Evolutionary conservation across 2,113 vertebrate genomes (phyloP), one percentile per base, ranked within the genome.

Genomic region (Centrocercus urophasianus): DNA sequence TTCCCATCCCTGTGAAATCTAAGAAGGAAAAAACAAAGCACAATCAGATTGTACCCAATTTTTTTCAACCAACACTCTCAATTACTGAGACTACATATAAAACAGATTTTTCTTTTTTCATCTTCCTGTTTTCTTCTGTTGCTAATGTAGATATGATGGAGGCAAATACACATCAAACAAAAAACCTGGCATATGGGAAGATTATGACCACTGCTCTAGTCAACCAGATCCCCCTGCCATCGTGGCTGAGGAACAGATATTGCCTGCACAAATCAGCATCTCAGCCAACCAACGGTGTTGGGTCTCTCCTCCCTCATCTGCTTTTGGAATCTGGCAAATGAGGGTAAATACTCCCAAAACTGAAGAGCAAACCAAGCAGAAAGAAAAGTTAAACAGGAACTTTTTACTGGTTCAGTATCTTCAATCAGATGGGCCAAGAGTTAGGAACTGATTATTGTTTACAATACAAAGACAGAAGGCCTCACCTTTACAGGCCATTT

Each of bases 1-100:
- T 65, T 85, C 38, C 60, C 78, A 64, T 87, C 69, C 24, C 66
- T 82, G 57, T 94, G 81, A 92, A 95, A 97, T 88, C 94, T 95
- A 36, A 42, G 32, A 59, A 59, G 30, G 36, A 74, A 90, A 71
- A 57, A 74, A 71, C 14, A 72, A 77, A 12, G 76, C 17, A 63
- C 13, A n/a, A 45, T 14, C 34, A 64, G 12, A 83, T 80, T 70
- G 88, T 47, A 79, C 14, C 10, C 0, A 0, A 45, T 8, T 59
- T n/a, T 43, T 71, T 48, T 48, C 32, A 88, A 47, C 32, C 6
- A 30, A n/a, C 8, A 50, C 36, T 10, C 20, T 84, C 54, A 52
- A 52, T 16, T 52, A 84, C 67, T 45, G 30, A 79, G 64, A 56
- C 47, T 32, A 48, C 8, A 78, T 36, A 24, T 47, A 79, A 81